A percentile compares a stretch with the other conserved stretches of the same genome.
Evolutionary conservation across 23 tunicate genomes (phyloP).

Genomic region (Botrylloides violaceus): DNA sequence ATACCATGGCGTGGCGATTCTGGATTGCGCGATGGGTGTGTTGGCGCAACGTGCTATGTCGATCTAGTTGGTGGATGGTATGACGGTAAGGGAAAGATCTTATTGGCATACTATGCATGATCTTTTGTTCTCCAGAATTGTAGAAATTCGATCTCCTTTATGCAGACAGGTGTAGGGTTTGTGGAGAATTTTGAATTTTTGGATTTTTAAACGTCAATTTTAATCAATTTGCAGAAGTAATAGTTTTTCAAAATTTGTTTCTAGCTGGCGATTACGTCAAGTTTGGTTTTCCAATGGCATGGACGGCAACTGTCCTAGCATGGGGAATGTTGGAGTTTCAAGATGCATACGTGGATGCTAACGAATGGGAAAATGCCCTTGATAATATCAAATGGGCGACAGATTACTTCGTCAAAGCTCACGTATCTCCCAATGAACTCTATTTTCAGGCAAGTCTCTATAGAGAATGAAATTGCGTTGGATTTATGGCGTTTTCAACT

Average conservation of each 20-base stretch:
- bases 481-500: too few species aligned
- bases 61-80: constrained; percentile 94
- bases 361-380: constrained; percentile 31
- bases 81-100: constrained; percentile 76
- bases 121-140: too few species aligned
- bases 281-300: constrained; percentile 40
- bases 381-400: constrained; percentile 32
- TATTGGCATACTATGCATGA: too few species aligned
- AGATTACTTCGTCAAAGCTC: constrained; percentile 35
- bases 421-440: constrained; percentile 20
- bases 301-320: constrained; percentile 29
- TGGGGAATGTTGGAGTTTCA: constrained; percentile 41
- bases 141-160: too few species aligned
- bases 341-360: constrained; percentile 31
- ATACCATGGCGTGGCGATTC: constrained; percentile 43
- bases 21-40: constrained; percentile 35
- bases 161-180: too few species aligned
- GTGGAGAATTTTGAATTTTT: too few species aligned
- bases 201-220: too few species aligned
- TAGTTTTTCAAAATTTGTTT: too few species aligned
- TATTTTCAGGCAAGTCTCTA: constrained; percentile 23
- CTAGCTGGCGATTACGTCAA: constrained; percentile 37
- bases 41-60: constrained; percentile 10
- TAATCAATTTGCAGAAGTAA: too few species aligned
- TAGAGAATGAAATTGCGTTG: too few species aligned